Conservation (phyloP, 2,113 vertebrate genomes). For the Dolichotis patagonum region DNA sequence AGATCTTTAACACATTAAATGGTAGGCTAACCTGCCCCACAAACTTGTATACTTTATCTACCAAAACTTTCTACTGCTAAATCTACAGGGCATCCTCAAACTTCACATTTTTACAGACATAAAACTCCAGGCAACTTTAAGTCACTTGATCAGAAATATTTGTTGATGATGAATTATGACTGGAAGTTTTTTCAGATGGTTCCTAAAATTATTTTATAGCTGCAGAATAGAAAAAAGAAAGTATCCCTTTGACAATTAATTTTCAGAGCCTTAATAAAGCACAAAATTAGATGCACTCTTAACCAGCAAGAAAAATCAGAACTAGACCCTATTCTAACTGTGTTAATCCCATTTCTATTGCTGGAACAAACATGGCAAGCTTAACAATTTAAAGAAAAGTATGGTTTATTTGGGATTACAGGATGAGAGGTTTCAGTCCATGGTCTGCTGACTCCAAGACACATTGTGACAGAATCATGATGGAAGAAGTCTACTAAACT, state of each 20-base stretch:
- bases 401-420: not conserved
- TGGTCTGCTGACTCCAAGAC: not conserved
- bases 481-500: not conserved
- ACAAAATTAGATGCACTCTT: not conserved
- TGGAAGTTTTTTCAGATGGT: not conserved
- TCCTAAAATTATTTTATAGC: not conserved
- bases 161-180: not conserved
- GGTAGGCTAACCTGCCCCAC: not conserved
- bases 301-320: not conserved
- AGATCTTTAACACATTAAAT: not conserved
- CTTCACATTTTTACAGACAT: not conserved
- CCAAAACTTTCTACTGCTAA: not conserved
- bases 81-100: not conserved
- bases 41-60: not conserved
- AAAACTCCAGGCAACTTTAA: not conserved
- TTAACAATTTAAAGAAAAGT: not conserved
- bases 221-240: not conserved
- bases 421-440: not conserved
- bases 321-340: fast-evolving
- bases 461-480: too few species aligned
- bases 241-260: not conserved
- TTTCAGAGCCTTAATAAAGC: not conserved
- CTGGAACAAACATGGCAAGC: not conserved
- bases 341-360: not conserved
- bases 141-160: not conserved